These are phyloP conservation scores for Microdon myrmicae DNA, from an alignment of 2,888 invertebrate genomes.

Conservation along the genomic window DNA sequence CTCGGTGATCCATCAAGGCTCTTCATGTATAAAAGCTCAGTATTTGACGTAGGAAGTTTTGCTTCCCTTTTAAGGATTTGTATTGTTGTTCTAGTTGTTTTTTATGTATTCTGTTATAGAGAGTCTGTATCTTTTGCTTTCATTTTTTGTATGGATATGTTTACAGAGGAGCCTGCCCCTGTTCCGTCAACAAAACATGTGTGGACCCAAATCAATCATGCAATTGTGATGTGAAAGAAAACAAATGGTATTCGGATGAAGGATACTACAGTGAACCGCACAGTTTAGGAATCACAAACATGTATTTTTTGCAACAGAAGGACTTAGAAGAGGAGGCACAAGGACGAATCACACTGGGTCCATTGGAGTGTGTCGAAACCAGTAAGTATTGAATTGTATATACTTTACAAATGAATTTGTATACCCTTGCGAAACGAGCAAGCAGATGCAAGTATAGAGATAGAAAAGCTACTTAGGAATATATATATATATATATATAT, in stretches of 20 bases:
- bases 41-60: conserved; percentile 13
- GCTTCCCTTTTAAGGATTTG: neutral
- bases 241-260: conserved; percentile 89
- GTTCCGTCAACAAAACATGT: conserved; percentile 83
- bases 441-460: conserved; percentile 1
- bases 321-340: conserved; percentile 84
- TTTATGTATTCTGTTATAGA: conserved; percentile 9
- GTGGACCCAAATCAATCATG: conserved; percentile 84
- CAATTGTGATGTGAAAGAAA: conserved; percentile 89
- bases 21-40: conserved; percentile 14
- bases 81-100: neutral
- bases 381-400: conserved; percentile 71
- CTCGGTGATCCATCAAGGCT: conserved; percentile 30
- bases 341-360: conserved; percentile 88
- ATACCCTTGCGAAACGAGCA: neutral
- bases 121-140: conserved; percentile 15
- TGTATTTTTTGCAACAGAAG: conserved; percentile 89
- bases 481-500: no score
- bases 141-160: conserved; percentile 10
- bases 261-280: conserved; percentile 83
- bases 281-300: conserved; percentile 88
- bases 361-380: conserved; percentile 93
- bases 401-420: neutral
- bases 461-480: no score
- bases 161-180: conserved; percentile 77